Evolutionary conservation across 2,113 vertebrate species (phyloP).

Genomic region (Alethe diademata): DNA sequence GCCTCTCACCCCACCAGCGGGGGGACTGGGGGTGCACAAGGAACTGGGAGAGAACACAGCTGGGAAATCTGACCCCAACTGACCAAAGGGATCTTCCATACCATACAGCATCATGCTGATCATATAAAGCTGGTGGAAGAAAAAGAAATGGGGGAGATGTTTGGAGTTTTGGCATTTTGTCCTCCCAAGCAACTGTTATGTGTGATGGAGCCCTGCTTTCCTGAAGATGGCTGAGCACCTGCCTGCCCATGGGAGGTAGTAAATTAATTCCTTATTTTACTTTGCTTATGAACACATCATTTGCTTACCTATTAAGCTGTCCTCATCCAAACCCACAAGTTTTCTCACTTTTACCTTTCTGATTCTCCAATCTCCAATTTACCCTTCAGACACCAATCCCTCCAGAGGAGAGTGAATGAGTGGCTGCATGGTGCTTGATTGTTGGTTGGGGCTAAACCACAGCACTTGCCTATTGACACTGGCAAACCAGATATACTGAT

Average conservation of each 20-base stretch:
- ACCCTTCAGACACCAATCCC: background rate
- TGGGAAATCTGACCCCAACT: background rate
- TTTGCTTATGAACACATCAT: accelerated
- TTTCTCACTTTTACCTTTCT: background rate
- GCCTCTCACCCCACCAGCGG: background rate
- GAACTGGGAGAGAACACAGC: background rate
- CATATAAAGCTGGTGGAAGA: background rate
- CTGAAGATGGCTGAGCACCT: background rate
- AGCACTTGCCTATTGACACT: background rate
- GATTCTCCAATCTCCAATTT: background rate
- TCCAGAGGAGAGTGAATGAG: background rate
- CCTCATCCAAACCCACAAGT: background rate
- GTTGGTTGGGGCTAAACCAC: background rate
- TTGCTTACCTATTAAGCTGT: background rate
- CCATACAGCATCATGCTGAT: too few relatives aligned
- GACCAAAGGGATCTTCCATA: background rate
- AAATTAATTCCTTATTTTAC: background rate
- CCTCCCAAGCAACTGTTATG: background rate
- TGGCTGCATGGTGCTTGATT: background rate
- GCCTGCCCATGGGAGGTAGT: background rate
- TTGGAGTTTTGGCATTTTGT: background rate
- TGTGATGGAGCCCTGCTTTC: background rate
- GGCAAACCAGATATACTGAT: slow-evolving; percentile 17
- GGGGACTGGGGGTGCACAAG: background rate
- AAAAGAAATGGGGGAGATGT: background rate